Base-by-base conservation (phyloP, 2,888 invertebrate genomes). In the Clostera curtula region DNA sequence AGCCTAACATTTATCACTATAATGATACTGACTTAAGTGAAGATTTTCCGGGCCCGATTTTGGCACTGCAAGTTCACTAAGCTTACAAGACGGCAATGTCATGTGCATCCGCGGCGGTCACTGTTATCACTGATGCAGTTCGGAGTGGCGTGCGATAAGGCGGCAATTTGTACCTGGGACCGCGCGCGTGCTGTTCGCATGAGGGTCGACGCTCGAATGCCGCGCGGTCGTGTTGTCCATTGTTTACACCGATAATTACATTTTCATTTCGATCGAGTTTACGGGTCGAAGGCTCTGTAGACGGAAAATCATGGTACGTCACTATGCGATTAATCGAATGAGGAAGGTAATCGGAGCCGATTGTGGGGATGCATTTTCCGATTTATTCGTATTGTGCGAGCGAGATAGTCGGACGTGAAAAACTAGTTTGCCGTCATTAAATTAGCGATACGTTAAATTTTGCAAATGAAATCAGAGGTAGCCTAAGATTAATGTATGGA, bases 241-340 rank as follows among this genome's bases (percentile, higher is more conserved):
- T 83, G 82, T 82, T 83, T 82, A 80, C 80, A 60, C 58, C 72
- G 63, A 66, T 74, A 74, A 80, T 77, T 74, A 76, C 69, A 68
- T 72, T 79, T 77, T 72, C 65, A 60, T 68, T 72, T 63, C 71
- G 74, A 76, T 77, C 71, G 73, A 71, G 69, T 76, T 79, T 68
- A 60, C 72, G 59, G 69, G 67, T 66, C 65, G 73, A 71, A 80
- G 77, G 76, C 71, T 77, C 49, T 27, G 54, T 44, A 56, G 52
- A 59, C 65, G 75, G 75, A 75, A 77, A 77, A 77, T 73, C 74
- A 76, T 44, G 41, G 36, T 27, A 53, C 61, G 63, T 60, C 64
- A 57, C 41, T 36, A 29, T 43, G 47, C 48, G 44, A 44, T 46
- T 39, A 41, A 34, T 34, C 40, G 32, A 27, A 40, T 36, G 34